phyloP scores from a whole-genome alignment of 2,888 invertebrate genomes.

The Morpho helenor region DNA sequence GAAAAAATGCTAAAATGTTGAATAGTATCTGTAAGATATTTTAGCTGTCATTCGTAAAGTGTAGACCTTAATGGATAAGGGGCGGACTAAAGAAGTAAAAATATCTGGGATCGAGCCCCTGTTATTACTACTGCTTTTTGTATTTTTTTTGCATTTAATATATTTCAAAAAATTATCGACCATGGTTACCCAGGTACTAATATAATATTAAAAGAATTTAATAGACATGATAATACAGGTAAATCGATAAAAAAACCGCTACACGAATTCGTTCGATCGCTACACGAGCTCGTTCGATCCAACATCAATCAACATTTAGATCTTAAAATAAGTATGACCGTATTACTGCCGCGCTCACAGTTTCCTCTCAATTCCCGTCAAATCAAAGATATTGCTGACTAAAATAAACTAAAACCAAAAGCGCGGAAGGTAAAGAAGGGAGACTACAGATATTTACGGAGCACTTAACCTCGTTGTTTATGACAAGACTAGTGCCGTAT shows the following conservation, averaged over 20 bases:
- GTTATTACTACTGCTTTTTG: no score
- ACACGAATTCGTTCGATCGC: not conserved
- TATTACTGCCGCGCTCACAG: conserved; percentile 24
- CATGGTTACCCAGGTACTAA: no score
- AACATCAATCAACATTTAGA: conserved; percentile 1
- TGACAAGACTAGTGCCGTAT: conserved; percentile 53
- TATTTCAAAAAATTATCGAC: no score
- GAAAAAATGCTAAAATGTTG: no score
- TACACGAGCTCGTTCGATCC: conserved; percentile 1
- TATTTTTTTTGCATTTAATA: no score
- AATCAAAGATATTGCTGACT: conserved; percentile 35
- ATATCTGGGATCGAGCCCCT: no score
- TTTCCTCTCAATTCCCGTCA: conserved; percentile 32
- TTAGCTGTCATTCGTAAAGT: no score
- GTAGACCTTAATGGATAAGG: no score
- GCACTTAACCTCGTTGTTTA: conserved; percentile 63
- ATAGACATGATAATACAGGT: not conserved
- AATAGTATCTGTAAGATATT: no score
- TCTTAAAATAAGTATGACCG: conserved; percentile 31
- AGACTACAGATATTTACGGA: conserved; percentile 48
- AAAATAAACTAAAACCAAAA: conserved; percentile 40
- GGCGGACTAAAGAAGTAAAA: no score
- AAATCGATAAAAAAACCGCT: conserved; percentile 1
- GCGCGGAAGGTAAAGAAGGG: conserved; percentile 42
- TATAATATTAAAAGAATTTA: not conserved